Percentiles rank a stretch among this genome's conserved stretches.
Evolutionary conservation across 2,797 vertebrate genomes (phyloP).

Genomic region (Ptychadena robeensis): DNA sequence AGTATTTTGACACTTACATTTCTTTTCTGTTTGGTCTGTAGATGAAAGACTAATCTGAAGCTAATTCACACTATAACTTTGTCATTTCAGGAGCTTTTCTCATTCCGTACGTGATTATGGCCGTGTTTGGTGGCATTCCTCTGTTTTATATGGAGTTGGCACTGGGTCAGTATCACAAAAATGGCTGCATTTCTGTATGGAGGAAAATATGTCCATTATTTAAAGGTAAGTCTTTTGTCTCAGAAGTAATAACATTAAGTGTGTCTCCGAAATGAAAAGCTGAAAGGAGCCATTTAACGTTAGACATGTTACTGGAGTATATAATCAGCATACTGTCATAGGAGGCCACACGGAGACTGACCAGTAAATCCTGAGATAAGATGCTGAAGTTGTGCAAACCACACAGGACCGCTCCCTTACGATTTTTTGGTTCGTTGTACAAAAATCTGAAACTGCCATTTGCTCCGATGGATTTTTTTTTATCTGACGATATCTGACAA

Average conservation of each 20-base stretch:
- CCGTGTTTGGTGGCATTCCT: constrained; percentile 94
- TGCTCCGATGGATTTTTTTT: too few species aligned
- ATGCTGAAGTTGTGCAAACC: too few species aligned
- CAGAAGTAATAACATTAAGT: not conserved
- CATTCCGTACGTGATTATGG: constrained; percentile 95
- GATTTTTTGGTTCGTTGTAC: too few species aligned
- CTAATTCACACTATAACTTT: constrained; percentile 5
- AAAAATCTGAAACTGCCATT: too few species aligned
- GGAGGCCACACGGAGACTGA: too few species aligned
- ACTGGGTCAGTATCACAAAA: constrained; percentile 95
- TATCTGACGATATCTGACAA: too few species aligned
- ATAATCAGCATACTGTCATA: not conserved
- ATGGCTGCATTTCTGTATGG: constrained; percentile 97
- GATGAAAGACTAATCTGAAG: not conserved
- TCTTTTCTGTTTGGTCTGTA: not conserved
- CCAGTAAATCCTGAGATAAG: too few species aligned
- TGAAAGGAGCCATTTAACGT: too few species aligned
- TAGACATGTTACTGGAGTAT: too few species aligned
- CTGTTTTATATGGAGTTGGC: constrained; percentile 99
- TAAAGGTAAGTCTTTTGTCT: constrained; percentile 83
- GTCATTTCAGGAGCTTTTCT: constrained; percentile 88
- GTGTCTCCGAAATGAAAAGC: too few species aligned
- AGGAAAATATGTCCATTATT: constrained; percentile 97
- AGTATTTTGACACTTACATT: too few species aligned
- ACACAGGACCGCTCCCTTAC: too few species aligned